Percentiles rank a stretch among this genome's conserved stretches.
Conservation (phyloP, 2,888 invertebrate species). For the Acanthacorydalis orientalis region DNA sequence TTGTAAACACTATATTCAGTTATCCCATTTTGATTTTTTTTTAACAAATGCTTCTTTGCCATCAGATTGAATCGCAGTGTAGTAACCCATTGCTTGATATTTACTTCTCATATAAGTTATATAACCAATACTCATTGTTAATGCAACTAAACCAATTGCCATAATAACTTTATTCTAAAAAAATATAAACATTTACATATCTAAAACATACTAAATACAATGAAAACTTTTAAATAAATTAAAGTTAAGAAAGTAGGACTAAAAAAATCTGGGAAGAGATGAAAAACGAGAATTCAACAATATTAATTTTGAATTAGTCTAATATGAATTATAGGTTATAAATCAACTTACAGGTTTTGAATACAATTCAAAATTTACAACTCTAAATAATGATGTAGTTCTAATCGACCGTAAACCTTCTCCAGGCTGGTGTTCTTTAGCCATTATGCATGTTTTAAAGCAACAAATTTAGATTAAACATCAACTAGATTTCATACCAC, state of each 20-base stretch:
- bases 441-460: too few relatives aligned
- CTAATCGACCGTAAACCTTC: constrained; percentile 60
- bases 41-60: constrained; percentile 59
- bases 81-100: constrained; percentile 64
- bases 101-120: constrained; percentile 72
- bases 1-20: constrained; percentile 10
- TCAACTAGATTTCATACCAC: too few relatives aligned
- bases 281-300: too few relatives aligned
- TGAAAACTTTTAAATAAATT: too few relatives aligned
- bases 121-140: constrained; percentile 60
- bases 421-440: constrained; percentile 31
- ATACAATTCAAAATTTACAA: constrained; percentile 79
- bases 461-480: too few relatives aligned
- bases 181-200: constrained; percentile 10
- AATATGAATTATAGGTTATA: constrained; percentile 12
- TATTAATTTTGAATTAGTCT: too few relatives aligned
- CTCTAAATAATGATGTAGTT: constrained; percentile 59
- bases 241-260: too few relatives aligned
- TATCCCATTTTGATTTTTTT: constrained; percentile 63
- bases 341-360: constrained; percentile 60
- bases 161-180: constrained; percentile 74
- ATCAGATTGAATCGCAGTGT: constrained; percentile 61
- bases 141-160: constrained; percentile 60
- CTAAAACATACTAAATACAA: neutral
- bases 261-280: neutral